Evolutionary conservation across 1,140 invertebrate genomes (phyloP).

Genomic region (Uloborus diversus): DNA sequence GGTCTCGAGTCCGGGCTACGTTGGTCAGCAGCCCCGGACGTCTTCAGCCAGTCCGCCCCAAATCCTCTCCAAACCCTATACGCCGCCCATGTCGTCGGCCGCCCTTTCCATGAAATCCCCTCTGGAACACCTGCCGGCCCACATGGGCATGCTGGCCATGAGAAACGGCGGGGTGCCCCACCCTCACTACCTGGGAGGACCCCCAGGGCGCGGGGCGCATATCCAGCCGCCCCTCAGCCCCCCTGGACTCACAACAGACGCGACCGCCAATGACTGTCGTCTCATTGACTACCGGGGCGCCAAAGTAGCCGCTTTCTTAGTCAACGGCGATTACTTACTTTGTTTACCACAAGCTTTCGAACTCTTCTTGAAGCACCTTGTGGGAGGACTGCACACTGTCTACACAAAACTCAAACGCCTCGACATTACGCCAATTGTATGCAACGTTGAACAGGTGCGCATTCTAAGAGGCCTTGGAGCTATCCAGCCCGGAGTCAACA

Average conservation of each 20-base stretch:
- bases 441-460: slow-evolving; percentile 99
- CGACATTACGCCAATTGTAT: slow-evolving; percentile 97
- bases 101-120: slow-evolving; percentile 5
- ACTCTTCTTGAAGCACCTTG: slow-evolving; percentile 97
- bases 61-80: slow-evolving; percentile 50
- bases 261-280: slow-evolving; percentile 95
- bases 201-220: slow-evolving; percentile 12
- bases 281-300: slow-evolving; percentile 95
- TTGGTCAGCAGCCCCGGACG: background rate
- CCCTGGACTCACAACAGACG: slow-evolving; percentile 75
- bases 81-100: slow-evolving; percentile 36
- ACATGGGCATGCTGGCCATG: slow-evolving; percentile 53
- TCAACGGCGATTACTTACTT: slow-evolving; percentile 96
- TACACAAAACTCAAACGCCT: slow-evolving; percentile 98
- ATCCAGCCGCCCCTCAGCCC: slow-evolving; percentile 51
- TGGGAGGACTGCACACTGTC: slow-evolving; percentile 97
- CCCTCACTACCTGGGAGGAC: slow-evolving; percentile 21
- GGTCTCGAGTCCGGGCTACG: slow-evolving; percentile 9
- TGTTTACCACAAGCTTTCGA: slow-evolving; percentile 99
- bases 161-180: slow-evolving; percentile 36
- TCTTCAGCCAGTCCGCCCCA: slow-evolving; percentile 33
- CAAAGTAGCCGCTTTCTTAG: slow-evolving; percentile 97
- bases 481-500: slow-evolving; percentile 98
- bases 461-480: slow-evolving; percentile 96
- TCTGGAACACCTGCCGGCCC: slow-evolving; percentile 41